A percentile compares a stretch with the other conserved stretches of the same genome.
These are phyloP conservation scores for Caenorhabditis japonica DNA, from an alignment of 2,888 invertebrate genomes.

Conservation along the genomic window DNA sequence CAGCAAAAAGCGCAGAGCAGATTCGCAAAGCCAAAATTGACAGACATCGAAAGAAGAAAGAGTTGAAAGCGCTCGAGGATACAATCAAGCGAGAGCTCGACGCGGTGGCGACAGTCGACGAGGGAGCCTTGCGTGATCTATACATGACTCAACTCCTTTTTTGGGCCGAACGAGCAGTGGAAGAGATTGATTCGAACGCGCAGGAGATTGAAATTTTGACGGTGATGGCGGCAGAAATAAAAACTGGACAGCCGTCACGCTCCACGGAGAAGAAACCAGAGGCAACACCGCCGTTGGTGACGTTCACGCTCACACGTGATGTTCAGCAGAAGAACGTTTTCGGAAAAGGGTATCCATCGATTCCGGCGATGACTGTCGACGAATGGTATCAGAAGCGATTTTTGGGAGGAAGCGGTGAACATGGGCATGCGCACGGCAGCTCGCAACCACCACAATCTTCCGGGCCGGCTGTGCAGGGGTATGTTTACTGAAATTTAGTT, in stretches of 20 bases:
- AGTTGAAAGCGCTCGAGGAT: constrained; percentile 29
- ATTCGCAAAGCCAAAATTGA: constrained; percentile 42
- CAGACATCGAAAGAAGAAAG: constrained; percentile 44
- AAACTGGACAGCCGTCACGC: constrained; percentile 5
- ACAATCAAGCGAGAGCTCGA: constrained; percentile 30
- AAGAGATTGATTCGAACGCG: constrained; percentile 67
- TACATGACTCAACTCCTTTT: constrained; percentile 63
- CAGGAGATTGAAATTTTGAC: constrained; percentile 58
- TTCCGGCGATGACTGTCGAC: constrained; percentile 92
- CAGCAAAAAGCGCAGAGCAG: constrained; percentile 20
- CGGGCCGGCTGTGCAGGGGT: no score
- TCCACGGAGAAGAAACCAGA: constrained; percentile 11
- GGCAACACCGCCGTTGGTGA: constrained; percentile 79
- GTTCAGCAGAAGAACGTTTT: constrained; percentile 90
- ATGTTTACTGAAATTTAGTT: no score
- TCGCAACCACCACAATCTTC: constrained; percentile 11
- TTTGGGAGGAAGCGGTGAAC: constrained; percentile 28
- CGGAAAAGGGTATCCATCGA: constrained; percentile 93
- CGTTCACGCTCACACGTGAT: constrained; percentile 91
- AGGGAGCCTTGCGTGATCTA: constrained; percentile 60
- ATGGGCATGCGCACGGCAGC: no score
- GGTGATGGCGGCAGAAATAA: constrained; percentile 60
- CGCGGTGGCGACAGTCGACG: constrained; percentile 49
- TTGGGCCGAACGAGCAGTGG: constrained; percentile 62
- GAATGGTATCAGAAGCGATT: constrained; percentile 88